Conservation (phyloP, 2,113 vertebrate genomes). For the Paracanthobrama guichenoti region DNA sequence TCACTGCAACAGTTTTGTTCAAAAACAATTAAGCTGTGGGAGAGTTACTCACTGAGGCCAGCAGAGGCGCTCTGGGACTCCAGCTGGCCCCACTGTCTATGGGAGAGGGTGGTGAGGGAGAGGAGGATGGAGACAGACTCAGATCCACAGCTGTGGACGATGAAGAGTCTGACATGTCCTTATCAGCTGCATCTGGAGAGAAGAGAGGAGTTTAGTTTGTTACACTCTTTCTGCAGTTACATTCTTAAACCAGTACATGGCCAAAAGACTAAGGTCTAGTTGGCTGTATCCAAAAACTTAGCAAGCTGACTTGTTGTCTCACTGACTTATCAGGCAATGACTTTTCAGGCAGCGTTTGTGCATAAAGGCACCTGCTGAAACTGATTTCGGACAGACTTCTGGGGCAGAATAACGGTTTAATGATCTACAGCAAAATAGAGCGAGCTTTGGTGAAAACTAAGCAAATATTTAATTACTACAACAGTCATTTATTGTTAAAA, state of each 20-base stretch:
- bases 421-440: too few relatives aligned
- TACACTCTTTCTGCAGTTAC: neutral
- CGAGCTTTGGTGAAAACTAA: too few relatives aligned
- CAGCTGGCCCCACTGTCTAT: slow-evolving; percentile 74
- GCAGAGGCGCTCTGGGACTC: slow-evolving; percentile 75
- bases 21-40: neutral
- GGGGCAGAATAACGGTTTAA: too few relatives aligned
- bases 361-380: too few relatives aligned
- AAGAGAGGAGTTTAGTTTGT: neutral
- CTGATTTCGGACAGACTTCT: too few relatives aligned
- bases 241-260: neutral
- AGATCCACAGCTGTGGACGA: slow-evolving; percentile 85
- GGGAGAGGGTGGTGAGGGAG: slow-evolving; percentile 77
- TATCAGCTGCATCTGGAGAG: slow-evolving; percentile 63
- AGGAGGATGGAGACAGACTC: slow-evolving; percentile 83
- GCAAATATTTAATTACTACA: too few relatives aligned
- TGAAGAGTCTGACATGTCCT: slow-evolving; percentile 77
- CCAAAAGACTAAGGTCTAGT: too few relatives aligned
- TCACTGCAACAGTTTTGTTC: neutral
- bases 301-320: too few relatives aligned
- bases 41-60: slow-evolving; percentile 76
- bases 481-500: too few relatives aligned
- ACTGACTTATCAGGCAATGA: too few relatives aligned
- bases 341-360: too few relatives aligned
- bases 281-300: too few relatives aligned